Percentiles rank a stretch among this genome's conserved stretches.
These are phyloP conservation scores for Sarcoramphus papa DNA, from an alignment of 2,797 vertebrate genomes.

Conservation along the genomic window DNA sequence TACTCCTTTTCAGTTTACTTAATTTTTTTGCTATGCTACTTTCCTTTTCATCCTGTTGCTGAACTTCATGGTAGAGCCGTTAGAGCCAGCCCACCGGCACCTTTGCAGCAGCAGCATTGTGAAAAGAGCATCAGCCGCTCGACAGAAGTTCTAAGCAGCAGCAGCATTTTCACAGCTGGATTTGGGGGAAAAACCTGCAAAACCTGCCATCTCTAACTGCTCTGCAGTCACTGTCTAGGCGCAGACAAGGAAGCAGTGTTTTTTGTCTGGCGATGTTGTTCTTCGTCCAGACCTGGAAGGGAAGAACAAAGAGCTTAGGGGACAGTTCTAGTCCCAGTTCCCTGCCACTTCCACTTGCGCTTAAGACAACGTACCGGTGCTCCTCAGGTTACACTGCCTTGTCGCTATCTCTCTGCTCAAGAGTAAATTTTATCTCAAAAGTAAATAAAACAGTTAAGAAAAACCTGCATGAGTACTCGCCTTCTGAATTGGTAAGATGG, in stretches of 20 bases:
- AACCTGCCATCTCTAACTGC: no score
- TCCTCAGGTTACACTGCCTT: neutral
- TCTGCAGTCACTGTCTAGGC: neutral
- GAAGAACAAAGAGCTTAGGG: neutral
- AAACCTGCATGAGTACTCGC: neutral
- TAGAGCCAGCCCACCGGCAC: neutral
- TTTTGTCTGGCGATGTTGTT: neutral
- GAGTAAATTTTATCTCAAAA: neutral
- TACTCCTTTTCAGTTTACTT: neutral
- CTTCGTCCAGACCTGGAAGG: neutral
- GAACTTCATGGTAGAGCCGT: neutral
- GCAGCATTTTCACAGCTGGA: neutral
- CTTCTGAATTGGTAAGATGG: neutral
- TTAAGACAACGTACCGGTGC: accelerated
- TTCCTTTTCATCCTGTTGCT: neutral
- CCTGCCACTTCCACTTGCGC: neutral
- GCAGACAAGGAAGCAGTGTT: no score
- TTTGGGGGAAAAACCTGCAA: neutral
- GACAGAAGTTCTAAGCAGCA: no score
- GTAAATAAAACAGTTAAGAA: neutral
- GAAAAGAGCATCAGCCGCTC: neutral
- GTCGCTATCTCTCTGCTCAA: accelerated
- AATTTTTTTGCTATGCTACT: neutral
- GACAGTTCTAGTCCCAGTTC: neutral
- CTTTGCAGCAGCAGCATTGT: neutral